Evolutionary conservation across 1,140 invertebrate genomes (phyloP).

Genomic region (Drosophila saltans): DNA sequence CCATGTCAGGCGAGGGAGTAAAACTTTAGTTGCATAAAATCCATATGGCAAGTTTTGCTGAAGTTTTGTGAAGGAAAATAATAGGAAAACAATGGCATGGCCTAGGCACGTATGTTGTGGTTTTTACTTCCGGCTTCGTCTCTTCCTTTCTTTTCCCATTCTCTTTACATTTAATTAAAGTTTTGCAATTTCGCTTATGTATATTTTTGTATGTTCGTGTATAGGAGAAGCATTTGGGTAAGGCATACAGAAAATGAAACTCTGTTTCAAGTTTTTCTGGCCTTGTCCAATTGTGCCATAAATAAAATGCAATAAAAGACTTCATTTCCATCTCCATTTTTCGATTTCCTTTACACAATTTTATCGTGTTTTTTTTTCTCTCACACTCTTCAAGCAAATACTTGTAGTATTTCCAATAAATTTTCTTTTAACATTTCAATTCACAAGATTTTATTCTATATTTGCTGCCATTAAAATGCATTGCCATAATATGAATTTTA

Average conservation of each 20-base stretch:
- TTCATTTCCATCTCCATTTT: slow-evolving; percentile 14
- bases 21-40: slow-evolving; percentile 19
- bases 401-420: slow-evolving; percentile 47
- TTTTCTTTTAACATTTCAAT: slow-evolving; percentile 44
- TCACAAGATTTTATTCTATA: slow-evolving; percentile 39
- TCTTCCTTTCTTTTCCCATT: slow-evolving; percentile 22
- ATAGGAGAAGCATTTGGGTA: slow-evolving; percentile 39
- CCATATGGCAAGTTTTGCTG: slow-evolving; percentile 7
- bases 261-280: slow-evolving; percentile 50
- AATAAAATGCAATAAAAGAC: slow-evolving; percentile 60
- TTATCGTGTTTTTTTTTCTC: not conserved
- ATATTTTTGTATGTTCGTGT: not conserved
- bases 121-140: not conserved
- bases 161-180: slow-evolving; percentile 55
- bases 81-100: slow-evolving; percentile 18
- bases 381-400: not conserved
- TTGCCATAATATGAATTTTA: slow-evolving; percentile 53
- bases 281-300: slow-evolving; percentile 46
- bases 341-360: slow-evolving; percentile 23
- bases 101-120: slow-evolving; percentile 15
- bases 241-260: slow-evolving; percentile 42
- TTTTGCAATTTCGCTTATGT: slow-evolving; percentile 38
- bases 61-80: slow-evolving; percentile 6
- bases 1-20: not conserved
- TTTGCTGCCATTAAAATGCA: slow-evolving; percentile 50